Conservation (phyloP, 2,888 invertebrate species). For the Hesperia comma region DNA sequence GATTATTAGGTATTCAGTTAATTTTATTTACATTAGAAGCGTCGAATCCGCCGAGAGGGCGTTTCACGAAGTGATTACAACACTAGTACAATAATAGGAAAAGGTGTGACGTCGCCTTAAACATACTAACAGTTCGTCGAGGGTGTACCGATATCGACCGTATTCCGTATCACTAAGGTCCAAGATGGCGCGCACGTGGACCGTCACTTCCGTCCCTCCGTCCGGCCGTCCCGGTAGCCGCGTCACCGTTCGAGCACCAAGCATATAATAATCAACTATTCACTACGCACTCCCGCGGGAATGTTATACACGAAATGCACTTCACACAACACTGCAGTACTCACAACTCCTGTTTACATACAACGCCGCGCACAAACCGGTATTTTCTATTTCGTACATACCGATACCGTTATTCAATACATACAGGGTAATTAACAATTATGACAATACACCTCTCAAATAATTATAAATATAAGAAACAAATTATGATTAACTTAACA, state of each 20-base stretch:
- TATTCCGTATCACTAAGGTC: conserved; percentile 10
- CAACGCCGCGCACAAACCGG: conserved; percentile 13
- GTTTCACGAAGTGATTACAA: conserved; percentile 38
- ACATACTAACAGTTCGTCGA: conserved; percentile 2
- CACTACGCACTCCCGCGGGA: conserved; percentile 2
- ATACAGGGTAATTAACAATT: neutral
- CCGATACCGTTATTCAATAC: neutral
- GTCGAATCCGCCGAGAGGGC: conserved; percentile 45
- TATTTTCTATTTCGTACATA: neutral
- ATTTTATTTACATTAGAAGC: conserved; percentile 59
- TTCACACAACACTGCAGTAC: conserved; percentile 10
- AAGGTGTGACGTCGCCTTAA: conserved; percentile 43
- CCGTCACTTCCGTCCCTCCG: neutral
- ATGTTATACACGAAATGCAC: conserved; percentile 14
- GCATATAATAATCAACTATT: conserved; percentile 18
- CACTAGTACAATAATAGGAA: conserved; percentile 42
- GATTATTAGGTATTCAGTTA: conserved; percentile 48
- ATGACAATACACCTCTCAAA: too few relatives aligned
- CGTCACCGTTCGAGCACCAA: conserved; percentile 28
- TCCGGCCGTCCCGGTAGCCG: conserved; percentile 5
- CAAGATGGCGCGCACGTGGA: conserved; percentile 2
- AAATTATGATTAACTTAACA: neutral
- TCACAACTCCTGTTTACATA: neutral
- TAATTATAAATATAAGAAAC: too few relatives aligned
- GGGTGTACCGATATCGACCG: conserved; percentile 20